Evolutionary conservation across 2,797 vertebrate genomes (phyloP).

Genomic region (Erithacus rubecula): DNA sequence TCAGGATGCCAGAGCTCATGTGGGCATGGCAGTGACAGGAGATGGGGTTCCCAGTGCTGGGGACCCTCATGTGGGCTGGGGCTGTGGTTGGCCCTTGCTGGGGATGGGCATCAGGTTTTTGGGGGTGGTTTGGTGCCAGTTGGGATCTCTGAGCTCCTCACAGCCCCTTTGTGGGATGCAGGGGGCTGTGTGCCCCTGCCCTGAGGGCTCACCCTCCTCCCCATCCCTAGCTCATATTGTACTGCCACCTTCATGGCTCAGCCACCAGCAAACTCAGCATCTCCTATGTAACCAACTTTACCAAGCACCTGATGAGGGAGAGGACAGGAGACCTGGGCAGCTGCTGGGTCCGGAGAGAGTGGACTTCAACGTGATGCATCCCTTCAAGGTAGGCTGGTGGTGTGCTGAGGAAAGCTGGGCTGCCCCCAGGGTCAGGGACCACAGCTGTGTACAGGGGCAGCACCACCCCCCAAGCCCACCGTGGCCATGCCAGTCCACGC

Average conservation of each 20-base stretch:
- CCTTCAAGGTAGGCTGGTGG: constrained; percentile 78
- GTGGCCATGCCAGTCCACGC: fast-evolving
- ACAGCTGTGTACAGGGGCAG: neutral
- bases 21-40: fast-evolving
- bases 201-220: neutral
- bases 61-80: neutral
- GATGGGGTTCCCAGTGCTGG: too few species aligned
- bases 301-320: constrained; percentile 64
- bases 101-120: neutral
- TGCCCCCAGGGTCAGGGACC: fast-evolving
- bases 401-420: neutral
- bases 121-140: neutral
- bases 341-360: constrained; percentile 89
- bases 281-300: neutral
- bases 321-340: constrained; percentile 81
- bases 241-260: constrained; percentile 86
- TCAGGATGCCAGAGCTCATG: fast-evolving
- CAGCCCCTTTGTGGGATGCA: neutral
- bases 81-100: neutral
- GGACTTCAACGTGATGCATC: constrained; percentile 61
- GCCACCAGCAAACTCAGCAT: constrained; percentile 71
- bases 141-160: neutral
- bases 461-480: too few species aligned
- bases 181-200: neutral
- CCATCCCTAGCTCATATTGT: constrained; percentile 83